These are phyloP conservation scores for Onychomys torridus DNA, from an alignment of 2,797 vertebrate genomes.

Conservation along the genomic window DNA sequence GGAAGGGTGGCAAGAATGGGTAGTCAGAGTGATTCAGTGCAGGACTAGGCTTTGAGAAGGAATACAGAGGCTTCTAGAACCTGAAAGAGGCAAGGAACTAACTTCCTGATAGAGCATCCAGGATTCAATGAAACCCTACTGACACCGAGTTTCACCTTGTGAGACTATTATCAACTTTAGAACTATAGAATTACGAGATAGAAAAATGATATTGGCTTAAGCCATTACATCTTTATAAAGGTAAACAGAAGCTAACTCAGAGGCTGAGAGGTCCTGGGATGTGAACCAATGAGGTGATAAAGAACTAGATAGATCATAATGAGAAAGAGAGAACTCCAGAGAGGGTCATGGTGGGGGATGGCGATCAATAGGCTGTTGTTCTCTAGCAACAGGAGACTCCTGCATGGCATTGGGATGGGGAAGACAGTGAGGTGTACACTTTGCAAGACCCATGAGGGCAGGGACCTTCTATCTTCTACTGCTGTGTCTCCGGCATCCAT, in stretches of 20 bases:
- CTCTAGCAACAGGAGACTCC: background rate
- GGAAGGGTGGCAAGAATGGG: background rate
- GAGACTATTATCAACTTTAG: background rate
- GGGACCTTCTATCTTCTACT: background rate
- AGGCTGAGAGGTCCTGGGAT: background rate
- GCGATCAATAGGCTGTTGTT: fast-evolving
- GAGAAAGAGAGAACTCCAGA: background rate
- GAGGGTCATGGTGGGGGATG: background rate
- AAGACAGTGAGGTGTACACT: background rate
- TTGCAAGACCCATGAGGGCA: background rate
- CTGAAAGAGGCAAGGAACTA: background rate
- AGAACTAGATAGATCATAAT: background rate
- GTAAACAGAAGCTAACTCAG: background rate
- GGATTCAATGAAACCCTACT: background rate
- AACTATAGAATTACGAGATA: background rate
- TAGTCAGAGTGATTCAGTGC: background rate
- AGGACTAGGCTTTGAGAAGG: background rate
- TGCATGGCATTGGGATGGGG: background rate
- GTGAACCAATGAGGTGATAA: background rate
- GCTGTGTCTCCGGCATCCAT: background rate
- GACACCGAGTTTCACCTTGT: background rate
- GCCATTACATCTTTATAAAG: background rate
- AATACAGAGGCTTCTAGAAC: background rate
- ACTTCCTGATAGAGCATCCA: background rate
- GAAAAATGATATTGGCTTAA: background rate